A percentile compares a stretch with the other conserved stretches of the same genome.
These are phyloP conservation scores for Petromus typicus DNA, from an alignment of 2,113 vertebrate species.

Conservation along the genomic window DNA sequence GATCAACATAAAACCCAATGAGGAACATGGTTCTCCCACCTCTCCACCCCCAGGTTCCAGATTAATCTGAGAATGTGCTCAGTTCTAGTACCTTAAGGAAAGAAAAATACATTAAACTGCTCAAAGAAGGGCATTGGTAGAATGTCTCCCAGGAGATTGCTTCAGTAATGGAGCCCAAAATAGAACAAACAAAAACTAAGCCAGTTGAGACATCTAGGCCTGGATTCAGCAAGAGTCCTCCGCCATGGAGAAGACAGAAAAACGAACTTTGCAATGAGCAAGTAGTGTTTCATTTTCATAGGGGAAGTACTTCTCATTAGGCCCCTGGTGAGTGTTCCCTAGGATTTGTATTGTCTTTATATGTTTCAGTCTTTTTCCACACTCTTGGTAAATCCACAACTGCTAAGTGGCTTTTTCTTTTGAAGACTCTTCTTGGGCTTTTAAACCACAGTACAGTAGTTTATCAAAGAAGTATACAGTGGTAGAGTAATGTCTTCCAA, in stretches of 20 bases:
- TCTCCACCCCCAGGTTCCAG: neutral
- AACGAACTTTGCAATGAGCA: slow-evolving; percentile 24
- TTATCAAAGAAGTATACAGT: too few relatives aligned
- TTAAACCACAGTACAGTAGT: neutral
- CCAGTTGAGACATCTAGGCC: neutral
- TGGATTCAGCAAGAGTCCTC: neutral
- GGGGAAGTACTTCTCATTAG: neutral
- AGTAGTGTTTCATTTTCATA: slow-evolving; percentile 15
- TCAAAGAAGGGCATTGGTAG: slow-evolving; percentile 55
- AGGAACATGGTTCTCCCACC: neutral
- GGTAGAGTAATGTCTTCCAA: too few relatives aligned
- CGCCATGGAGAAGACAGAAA: slow-evolving; percentile 24
- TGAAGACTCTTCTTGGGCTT: neutral
- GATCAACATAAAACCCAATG: slow-evolving; percentile 37
- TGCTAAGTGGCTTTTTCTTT: neutral
- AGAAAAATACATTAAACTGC: slow-evolving; percentile 25
- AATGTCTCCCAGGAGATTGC: slow-evolving; percentile 54
- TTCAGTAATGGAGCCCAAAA: slow-evolving; percentile 57
- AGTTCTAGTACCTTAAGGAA: slow-evolving; percentile 19
- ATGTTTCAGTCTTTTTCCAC: neutral
- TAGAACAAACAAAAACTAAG: slow-evolving; percentile 47
- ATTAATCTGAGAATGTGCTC: slow-evolving; percentile 18
- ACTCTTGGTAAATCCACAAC: neutral
- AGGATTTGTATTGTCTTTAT: neutral
- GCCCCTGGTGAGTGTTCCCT: neutral